Base-by-base conservation (phyloP, 2,797 vertebrate species). In the Helicolenus hilgendorfi region DNA sequence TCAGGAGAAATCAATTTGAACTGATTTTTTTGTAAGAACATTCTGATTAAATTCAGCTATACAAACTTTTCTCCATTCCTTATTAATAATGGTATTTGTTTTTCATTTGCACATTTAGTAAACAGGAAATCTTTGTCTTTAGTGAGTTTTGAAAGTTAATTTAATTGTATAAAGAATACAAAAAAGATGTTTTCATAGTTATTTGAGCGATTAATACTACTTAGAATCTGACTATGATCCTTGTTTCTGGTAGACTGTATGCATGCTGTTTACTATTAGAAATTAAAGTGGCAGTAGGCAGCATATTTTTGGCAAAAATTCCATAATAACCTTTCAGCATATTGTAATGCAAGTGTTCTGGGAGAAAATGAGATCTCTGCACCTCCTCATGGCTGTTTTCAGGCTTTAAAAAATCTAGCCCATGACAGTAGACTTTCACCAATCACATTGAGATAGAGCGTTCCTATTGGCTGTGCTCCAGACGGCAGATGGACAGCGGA, bases 31-130 rank as follows among this genome's bases (percentile, higher is more conserved):
- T 58, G 11, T 26, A 1, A 55, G 41, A 72, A 53, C 33, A 29
- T n/a, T 73, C 29, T 36, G 4, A 84, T 67, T 7, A 71, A n/a
- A 70, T 26, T 15, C 31, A 91, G 80, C 85, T 26, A 36, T 11
- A 60, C 24, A 22, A 56, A 27, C 31, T 3, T 27, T 18, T 58
- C 35, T 65, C 14, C 15, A 35, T n/a, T 55, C 13, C 11, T 72
- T 24, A 20, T 6, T 24, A 38, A 64, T 11, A 20, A 59, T 18
- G 18, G 24, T 20, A 35, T 56, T 33, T 64, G 5, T 35, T 35
- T 18, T 45, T 45, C 27, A 38, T 56, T 56, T 56, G 33, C 6
- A 27, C 7, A 60, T 56, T 70, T 64, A 2, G 4, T n/a, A 13
- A 10, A 53, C 10, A 31, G 7, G 5, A 35, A 35, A 26, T 65